Conservation (phyloP, 2,797 vertebrate species). For the Pipistrellus kuhlii region DNA sequence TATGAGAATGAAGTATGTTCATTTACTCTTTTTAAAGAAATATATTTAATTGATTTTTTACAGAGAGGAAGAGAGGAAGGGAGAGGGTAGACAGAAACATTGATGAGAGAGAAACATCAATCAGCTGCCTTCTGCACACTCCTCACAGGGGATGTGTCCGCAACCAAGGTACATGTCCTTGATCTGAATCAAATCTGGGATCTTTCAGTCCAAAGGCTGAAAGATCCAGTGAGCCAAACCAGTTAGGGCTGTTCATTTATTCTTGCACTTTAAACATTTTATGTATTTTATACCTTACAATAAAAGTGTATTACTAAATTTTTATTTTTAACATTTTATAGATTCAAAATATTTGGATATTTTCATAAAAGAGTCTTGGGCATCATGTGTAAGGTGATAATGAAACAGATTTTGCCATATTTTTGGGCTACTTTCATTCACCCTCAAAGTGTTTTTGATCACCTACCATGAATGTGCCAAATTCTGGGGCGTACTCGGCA, state of each 20-base stretch:
- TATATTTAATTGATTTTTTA: too few relatives aligned
- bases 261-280: conserved; percentile 23
- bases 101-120: too few relatives aligned
- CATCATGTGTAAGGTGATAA: background rate
- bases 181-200: too few relatives aligned
- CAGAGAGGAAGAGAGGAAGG: too few relatives aligned
- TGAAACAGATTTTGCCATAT: background rate
- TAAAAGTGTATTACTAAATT: background rate
- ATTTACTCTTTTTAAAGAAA: background rate
- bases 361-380: background rate
- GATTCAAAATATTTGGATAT: background rate
- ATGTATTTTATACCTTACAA: background rate
- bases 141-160: too few relatives aligned
- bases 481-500: background rate
- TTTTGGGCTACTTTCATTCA: background rate
- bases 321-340: conserved; percentile 8
- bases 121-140: too few relatives aligned
- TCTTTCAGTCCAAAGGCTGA: too few relatives aligned
- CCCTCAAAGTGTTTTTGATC: background rate
- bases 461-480: background rate
- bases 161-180: too few relatives aligned
- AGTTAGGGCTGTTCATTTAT: background rate
- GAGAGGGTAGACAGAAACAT: too few relatives aligned
- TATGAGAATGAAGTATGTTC: background rate
- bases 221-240: too few relatives aligned